Conservation (phyloP, 2,113 vertebrate genomes). For the Nannobrachium achirus region DNA sequence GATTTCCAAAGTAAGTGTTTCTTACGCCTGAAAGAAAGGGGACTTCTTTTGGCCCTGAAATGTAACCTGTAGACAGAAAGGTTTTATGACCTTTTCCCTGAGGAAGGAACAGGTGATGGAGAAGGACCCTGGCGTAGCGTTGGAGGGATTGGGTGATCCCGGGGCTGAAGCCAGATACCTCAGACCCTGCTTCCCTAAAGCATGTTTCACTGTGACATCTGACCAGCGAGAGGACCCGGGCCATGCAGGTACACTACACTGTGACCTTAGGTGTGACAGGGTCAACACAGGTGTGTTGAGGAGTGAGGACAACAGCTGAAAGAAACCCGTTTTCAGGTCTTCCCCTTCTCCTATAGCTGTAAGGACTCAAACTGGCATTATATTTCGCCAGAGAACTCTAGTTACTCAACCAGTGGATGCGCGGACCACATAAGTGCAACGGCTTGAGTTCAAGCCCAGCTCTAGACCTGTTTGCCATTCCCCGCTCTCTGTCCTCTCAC, state of each 20-base stretch:
- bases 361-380: no score
- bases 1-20: slow-evolving; percentile 8
- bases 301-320: background rate
- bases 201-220: slow-evolving; percentile 27
- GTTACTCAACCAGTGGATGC: no score
- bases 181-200: slow-evolving; percentile 27
- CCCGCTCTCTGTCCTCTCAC: no score
- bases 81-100: background rate
- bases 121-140: slow-evolving; percentile 30
- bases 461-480: no score
- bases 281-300: background rate
- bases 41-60: slow-evolving; percentile 34
- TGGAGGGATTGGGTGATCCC: slow-evolving; percentile 15
- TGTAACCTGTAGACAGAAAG: slow-evolving; percentile 15
- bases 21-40: background rate
- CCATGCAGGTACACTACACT: background rate
- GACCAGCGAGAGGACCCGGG: background rate
- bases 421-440: no score
- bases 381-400: no score
- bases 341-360: background rate
- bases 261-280: background rate
- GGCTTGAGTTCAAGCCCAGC: no score
- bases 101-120: background rate
- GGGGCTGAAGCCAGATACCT: background rate
- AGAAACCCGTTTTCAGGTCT: background rate